phyloP scores from a whole-genome alignment of 2,113 vertebrate species.

The Myrmecobius fasciatus region DNA sequence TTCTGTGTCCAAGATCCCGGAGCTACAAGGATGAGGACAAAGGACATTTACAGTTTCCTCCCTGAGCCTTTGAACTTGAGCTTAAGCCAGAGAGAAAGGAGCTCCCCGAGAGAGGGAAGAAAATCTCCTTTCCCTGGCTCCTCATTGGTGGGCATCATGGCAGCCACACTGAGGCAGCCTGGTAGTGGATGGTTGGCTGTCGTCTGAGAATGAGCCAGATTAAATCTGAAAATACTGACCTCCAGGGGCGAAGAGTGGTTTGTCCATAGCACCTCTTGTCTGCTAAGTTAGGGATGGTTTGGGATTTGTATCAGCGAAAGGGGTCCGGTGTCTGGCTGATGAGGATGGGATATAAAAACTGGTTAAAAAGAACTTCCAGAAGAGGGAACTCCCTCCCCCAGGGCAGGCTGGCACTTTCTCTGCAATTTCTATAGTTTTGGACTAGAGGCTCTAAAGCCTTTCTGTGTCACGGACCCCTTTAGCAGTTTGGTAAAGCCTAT shows the following conservation, averaged over 20 bases:
- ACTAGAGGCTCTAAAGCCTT: neutral
- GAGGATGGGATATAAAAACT: neutral
- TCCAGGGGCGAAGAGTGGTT: neutral
- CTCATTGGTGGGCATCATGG: too few relatives aligned
- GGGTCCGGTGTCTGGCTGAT: neutral
- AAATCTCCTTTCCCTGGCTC: neutral
- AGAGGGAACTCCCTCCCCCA: neutral
- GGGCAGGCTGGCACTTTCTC: neutral
- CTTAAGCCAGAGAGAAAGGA: neutral
- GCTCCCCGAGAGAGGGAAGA: neutral
- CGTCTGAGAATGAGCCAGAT: neutral
- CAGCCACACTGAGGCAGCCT: too few relatives aligned
- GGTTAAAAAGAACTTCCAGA: neutral
- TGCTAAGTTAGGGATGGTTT: neutral
- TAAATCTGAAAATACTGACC: neutral
- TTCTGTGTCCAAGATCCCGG: fast-evolving
- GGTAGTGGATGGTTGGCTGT: neutral
- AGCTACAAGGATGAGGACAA: neutral
- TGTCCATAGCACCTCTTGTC: neutral
- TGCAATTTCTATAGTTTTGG: neutral
- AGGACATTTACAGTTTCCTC: neutral
- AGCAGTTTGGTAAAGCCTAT: neutral
- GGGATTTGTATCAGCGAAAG: neutral
- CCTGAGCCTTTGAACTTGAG: neutral
- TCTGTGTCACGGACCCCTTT: neutral